phyloP scores from a whole-genome alignment of 2,797 vertebrate genomes.

The Hyperoplus immaculatus region DNA sequence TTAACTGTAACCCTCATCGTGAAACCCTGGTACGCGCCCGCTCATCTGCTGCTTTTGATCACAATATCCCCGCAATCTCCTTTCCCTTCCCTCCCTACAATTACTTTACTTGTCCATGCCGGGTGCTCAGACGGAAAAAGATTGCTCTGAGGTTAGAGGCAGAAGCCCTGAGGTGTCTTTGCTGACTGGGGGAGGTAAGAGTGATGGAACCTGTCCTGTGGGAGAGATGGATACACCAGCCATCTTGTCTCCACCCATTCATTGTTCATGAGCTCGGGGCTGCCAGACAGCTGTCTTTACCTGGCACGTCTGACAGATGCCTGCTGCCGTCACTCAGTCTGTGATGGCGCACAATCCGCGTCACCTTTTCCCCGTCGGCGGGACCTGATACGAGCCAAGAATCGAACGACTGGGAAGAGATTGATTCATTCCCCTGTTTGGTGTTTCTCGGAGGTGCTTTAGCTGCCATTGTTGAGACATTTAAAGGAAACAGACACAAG shows the following conservation, averaged over 20 bases:
- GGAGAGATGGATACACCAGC: conserved; percentile 74
- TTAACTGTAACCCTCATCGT: conserved; percentile 27
- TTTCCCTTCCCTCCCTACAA: conserved; percentile 15
- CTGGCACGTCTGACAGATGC: conserved; percentile 77
- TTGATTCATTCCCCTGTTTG: conserved; percentile 31
- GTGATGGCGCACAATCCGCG: conserved; percentile 53
- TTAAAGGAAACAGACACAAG: conserved; percentile 20
- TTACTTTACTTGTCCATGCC: conserved; percentile 22
- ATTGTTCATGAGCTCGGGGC: conserved; percentile 72
- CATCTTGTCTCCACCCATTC: conserved; percentile 68
- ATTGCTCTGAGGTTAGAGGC: conserved; percentile 51
- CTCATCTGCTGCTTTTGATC: conserved; percentile 26
- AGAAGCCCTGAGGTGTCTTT: conserved; percentile 47
- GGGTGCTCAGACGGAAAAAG: conserved; percentile 47
- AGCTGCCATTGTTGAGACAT: conserved; percentile 5
- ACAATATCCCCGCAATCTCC: not conserved
- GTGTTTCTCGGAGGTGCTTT: conserved; percentile 18
- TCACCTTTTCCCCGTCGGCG: conserved; percentile 28
- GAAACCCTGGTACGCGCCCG: conserved; percentile 9
- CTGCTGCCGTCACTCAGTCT: conserved; percentile 66
- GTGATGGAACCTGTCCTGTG: conserved; percentile 69
- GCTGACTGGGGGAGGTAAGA: conserved; percentile 60
- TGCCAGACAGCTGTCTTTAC: conserved; percentile 78
- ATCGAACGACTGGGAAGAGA: conserved; percentile 23
- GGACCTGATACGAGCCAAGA: conserved; percentile 41